phyloP scores from a whole-genome alignment of 1,140 invertebrate species.

The Cherax destructor region DNA sequence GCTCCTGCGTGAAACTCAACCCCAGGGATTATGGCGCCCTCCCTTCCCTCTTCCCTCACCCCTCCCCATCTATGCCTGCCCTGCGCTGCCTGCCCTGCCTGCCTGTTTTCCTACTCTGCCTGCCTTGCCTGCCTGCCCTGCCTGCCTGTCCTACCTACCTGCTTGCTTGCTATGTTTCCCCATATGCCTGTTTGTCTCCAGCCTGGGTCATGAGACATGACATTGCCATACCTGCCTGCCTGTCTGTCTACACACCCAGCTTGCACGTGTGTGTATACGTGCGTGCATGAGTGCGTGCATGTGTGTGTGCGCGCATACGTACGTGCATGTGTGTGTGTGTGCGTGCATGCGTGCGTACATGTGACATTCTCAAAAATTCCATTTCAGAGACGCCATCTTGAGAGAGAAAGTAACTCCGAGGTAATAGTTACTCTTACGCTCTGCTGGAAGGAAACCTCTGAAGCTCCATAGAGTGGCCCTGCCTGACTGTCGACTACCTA shows the following conservation, averaged over 20 bases:
- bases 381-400: too few relatives aligned
- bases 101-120: constrained; percentile 1
- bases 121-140: constrained; percentile 1
- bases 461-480: too few relatives aligned
- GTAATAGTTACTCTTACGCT: too few relatives aligned
- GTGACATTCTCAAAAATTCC: too few relatives aligned
- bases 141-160: neutral
- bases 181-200: neutral
- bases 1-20: constrained; percentile 47
- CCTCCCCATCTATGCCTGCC: neutral
- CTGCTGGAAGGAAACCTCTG: too few relatives aligned
- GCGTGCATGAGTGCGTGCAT: neutral
- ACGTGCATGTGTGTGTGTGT: neutral
- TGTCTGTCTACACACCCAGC: neutral
- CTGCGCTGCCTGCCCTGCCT: constrained; percentile 13
- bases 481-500: too few relatives aligned
- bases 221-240: neutral
- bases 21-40: constrained; percentile 25
- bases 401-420: too few relatives aligned
- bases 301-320: neutral
- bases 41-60: neutral
- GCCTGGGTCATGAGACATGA: neutral
- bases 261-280: neutral
- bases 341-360: neutral
- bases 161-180: neutral